Conservation (phyloP, 2,113 vertebrate species). For the Lamprotornis superbus region DNA sequence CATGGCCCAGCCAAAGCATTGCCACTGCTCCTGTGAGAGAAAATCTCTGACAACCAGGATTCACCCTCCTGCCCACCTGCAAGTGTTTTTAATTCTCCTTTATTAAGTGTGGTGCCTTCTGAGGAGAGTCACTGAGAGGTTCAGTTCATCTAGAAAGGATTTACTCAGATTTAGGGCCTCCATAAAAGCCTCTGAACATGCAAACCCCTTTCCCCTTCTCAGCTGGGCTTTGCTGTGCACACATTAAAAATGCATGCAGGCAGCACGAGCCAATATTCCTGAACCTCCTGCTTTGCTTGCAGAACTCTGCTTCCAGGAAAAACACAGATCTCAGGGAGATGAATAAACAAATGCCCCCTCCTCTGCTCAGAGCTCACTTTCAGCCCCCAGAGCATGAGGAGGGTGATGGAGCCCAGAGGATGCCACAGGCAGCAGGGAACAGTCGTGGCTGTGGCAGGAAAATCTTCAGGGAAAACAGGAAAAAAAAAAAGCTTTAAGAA, state of each 20-base stretch:
- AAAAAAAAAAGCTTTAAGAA: background rate
- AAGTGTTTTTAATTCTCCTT: background rate
- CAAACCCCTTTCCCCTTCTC: background rate
- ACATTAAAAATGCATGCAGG: conserved; percentile 50
- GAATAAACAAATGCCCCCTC: background rate
- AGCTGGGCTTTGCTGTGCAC: background rate
- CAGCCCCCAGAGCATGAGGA: background rate
- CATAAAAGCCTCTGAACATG: background rate
- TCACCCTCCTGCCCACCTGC: background rate
- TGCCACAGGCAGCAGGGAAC: background rate
- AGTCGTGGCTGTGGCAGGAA: background rate
- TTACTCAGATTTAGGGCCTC: background rate
- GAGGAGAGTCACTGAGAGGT: background rate
- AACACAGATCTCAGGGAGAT: background rate
- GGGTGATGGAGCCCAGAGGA: background rate
- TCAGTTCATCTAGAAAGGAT: background rate
- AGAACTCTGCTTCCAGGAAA: conserved; percentile 44
- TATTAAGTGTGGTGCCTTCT: background rate
- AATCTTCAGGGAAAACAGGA: background rate
- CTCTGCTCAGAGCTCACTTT: background rate
- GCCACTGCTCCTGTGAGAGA: accelerated
- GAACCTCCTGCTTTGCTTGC: conserved; percentile 31
- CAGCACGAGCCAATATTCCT: background rate
- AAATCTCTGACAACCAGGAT: background rate
- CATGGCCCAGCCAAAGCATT: accelerated